A percentile compares a stretch with the other conserved stretches of the same genome.
Evolutionary conservation across 2,888 invertebrate species (phyloP).

Genomic region (Leptarthrus brevirostris): DNA sequence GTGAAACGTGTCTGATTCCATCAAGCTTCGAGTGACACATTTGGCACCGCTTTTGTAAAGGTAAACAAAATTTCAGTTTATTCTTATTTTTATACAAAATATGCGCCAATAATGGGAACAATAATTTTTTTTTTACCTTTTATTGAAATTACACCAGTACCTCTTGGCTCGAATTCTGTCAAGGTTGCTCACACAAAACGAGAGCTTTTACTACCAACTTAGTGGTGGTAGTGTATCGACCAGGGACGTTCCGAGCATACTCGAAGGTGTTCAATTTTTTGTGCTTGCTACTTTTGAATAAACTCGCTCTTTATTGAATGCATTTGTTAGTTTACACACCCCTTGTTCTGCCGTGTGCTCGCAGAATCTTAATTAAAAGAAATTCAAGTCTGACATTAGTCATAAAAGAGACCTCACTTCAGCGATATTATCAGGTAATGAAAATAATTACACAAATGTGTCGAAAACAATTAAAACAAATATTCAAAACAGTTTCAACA

Average conservation of each 20-base stretch:
- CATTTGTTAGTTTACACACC: neutral
- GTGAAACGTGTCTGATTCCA: conserved; percentile 12
- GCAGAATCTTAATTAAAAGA: conserved; percentile 25
- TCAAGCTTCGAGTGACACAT: conserved; percentile 7
- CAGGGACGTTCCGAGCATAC: neutral
- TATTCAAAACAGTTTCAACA: neutral
- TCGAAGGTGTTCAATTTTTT: conserved; percentile 1
- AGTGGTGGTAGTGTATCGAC: neutral
- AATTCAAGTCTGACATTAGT: conserved; percentile 18
- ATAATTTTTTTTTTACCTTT: neutral
- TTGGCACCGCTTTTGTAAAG: conserved; percentile 3
- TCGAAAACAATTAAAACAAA: conserved; percentile 15
- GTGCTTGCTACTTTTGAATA: conserved; percentile 9
- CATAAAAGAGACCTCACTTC: neutral
- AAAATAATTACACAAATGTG: conserved; percentile 15
- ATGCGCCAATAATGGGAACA: neutral
- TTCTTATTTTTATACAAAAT: neutral
- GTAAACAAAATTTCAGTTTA: conserved; percentile 14
- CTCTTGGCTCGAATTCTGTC: conserved; percentile 18
- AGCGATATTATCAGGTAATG: neutral
- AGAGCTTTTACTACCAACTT: neutral
- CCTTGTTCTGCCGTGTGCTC: neutral
- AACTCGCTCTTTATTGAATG: neutral
- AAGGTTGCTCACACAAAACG: conserved; percentile 2
- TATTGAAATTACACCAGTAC: neutral